Conservation (phyloP, 2,113 vertebrate genomes). For the Balaeniceps rex region DNA sequence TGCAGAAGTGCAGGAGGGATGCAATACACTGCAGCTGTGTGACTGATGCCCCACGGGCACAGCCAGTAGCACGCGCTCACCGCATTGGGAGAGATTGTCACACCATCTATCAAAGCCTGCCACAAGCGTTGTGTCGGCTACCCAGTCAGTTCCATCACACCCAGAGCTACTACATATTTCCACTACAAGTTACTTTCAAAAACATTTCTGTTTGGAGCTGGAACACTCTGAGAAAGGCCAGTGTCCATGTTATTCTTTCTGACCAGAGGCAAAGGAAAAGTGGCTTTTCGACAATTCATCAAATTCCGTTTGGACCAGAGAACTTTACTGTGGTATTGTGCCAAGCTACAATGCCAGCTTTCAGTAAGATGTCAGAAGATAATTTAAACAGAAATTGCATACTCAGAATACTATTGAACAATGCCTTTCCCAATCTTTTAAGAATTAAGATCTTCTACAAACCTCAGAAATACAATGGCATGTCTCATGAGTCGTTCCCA, state of each 20-base stretch:
- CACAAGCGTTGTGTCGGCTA: background rate
- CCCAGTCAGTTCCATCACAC: background rate
- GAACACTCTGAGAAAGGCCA: background rate
- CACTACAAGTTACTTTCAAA: background rate
- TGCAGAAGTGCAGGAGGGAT: background rate
- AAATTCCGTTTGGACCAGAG: constrained; percentile 21
- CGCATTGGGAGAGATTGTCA: background rate
- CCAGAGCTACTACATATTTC: background rate
- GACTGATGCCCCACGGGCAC: background rate
- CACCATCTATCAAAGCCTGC: constrained; percentile 16
- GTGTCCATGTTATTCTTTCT: constrained; percentile 34
- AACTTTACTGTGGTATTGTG: background rate
- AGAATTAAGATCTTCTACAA: background rate
- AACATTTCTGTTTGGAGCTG: background rate
- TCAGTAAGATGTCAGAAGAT: constrained; percentile 51
- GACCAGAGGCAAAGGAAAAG: constrained; percentile 52
- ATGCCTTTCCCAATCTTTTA: background rate
- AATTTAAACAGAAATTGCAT: constrained; percentile 33
- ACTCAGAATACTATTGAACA: background rate
- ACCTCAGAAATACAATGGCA: background rate
- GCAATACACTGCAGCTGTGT: background rate
- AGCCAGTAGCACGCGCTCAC: background rate
- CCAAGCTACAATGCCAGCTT: constrained; percentile 42
- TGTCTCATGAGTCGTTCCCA: background rate
- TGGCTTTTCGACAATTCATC: constrained; percentile 49